phyloP scores from a whole-genome alignment of 2,888 invertebrate genomes.

The Dasypolia templi region DNA sequence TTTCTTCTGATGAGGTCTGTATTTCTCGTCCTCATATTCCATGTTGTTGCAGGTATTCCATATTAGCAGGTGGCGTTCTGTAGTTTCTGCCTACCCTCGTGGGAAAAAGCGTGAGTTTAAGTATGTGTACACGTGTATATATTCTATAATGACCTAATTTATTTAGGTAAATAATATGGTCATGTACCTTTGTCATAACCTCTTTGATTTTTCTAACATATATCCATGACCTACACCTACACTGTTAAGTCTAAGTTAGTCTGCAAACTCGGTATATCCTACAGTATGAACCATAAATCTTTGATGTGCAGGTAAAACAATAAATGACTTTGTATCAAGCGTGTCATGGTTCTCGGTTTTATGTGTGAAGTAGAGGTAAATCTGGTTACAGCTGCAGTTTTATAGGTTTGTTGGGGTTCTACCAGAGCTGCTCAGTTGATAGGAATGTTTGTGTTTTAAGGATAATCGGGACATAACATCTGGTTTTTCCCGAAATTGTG shows the following conservation, averaged over 20 bases:
- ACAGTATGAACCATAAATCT: conserved; percentile 31
- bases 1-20: no score
- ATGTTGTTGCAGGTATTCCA: no score
- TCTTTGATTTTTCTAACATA: neutral
- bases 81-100: no score
- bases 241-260: no score
- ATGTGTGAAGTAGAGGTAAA: conserved; percentile 19
- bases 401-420: conserved; percentile 35
- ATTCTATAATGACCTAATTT: no score
- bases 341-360: conserved; percentile 39
- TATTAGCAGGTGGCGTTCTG: no score
- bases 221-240: neutral
- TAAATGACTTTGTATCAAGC: conserved; percentile 50
- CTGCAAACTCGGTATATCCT: conserved; percentile 14
- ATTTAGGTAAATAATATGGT: neutral
- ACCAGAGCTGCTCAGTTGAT: conserved; percentile 1
- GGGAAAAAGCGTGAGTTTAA: no score
- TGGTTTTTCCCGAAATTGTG: neutral
- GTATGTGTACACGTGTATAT: no score
- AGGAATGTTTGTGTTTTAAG: neutral
- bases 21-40: neutral
- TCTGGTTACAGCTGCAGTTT: conserved; percentile 16
- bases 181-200: neutral
- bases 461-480: neutral
- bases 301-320: conserved; percentile 25